A percentile compares a stretch with the other conserved stretches of the same genome.
Conservation (phyloP, 2,888 invertebrate species). For the Hypercompe scribonia region DNA sequence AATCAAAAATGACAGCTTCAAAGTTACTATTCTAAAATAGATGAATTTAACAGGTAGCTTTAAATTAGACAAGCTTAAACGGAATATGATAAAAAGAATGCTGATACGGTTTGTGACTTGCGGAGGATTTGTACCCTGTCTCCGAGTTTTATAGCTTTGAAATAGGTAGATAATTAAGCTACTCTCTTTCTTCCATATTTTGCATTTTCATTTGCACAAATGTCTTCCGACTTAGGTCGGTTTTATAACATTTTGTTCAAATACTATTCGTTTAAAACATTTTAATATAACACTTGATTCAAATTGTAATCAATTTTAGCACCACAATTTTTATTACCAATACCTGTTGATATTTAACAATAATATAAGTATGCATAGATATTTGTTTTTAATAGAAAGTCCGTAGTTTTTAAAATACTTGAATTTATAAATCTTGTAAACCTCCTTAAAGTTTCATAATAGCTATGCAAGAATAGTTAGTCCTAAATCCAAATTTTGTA, state of each 20-base stretch:
- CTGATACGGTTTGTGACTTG: slow-evolving; percentile 38
- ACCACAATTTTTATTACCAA: slow-evolving; percentile 29
- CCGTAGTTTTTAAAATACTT: slow-evolving; percentile 41
- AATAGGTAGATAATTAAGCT: background rate
- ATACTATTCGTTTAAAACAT: background rate
- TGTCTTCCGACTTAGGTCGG: background rate
- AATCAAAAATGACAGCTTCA: slow-evolving; percentile 45
- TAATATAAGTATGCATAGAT: slow-evolving; percentile 36
- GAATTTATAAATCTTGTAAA: slow-evolving; percentile 32
- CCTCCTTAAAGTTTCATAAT: slow-evolving; percentile 46
- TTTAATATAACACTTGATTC: slow-evolving; percentile 2
- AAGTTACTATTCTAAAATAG: slow-evolving; percentile 58
- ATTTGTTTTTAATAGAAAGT: slow-evolving; percentile 38
- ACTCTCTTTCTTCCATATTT: slow-evolving; percentile 4
- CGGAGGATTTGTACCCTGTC: background rate
- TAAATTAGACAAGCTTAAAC: slow-evolving; percentile 58
- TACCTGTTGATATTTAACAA: slow-evolving; percentile 20
- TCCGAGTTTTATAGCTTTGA: background rate
- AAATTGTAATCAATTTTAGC: slow-evolving; percentile 19
- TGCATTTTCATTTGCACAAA: slow-evolving; percentile 8
- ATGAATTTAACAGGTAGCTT: slow-evolving; percentile 56
- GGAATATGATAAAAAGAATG: slow-evolving; percentile 42
- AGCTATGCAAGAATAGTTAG: slow-evolving; percentile 50
- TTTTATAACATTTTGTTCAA: slow-evolving; percentile 4
- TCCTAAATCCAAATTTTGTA: slow-evolving; percentile 41